A percentile compares a stretch with the other conserved stretches of the same genome.
phyloP scores from a whole-genome alignment of 1,140 invertebrate genomes.

The Heliothis virescens region DNA sequence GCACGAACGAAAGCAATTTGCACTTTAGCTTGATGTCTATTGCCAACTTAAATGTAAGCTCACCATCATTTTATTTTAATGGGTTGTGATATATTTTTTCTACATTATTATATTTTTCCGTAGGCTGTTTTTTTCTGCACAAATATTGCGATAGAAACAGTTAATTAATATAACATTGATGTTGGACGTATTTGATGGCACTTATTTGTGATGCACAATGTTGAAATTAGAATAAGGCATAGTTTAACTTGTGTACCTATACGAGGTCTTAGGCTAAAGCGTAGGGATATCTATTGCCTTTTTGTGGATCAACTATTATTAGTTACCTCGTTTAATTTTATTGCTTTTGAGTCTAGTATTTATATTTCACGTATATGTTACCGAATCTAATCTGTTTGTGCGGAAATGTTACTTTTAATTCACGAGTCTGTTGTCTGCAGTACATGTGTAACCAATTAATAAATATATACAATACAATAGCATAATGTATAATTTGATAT shows the following conservation, averaged over 20 bases:
- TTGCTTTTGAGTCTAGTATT: background rate
- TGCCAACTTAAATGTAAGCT: background rate
- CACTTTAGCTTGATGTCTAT: slow-evolving; percentile 3
- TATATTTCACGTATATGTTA: background rate
- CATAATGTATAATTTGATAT: slow-evolving; percentile 39
- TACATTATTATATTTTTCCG: background rate
- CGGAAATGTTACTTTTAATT: background rate
- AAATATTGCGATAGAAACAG: slow-evolving; percentile 1
- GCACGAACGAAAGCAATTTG: slow-evolving; percentile 6
- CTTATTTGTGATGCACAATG: slow-evolving; percentile 57
- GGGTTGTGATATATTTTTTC: slow-evolving; percentile 18
- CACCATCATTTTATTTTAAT: slow-evolving; percentile 10
- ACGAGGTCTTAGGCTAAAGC: slow-evolving; percentile 21
- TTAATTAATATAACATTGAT: background rate
- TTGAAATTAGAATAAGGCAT: slow-evolving; percentile 28
- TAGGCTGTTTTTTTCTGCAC: slow-evolving; percentile 26
- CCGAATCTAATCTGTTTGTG: background rate
- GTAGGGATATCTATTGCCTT: slow-evolving; percentile 26
- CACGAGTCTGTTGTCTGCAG: slow-evolving; percentile 7
- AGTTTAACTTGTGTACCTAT: slow-evolving; percentile 18
- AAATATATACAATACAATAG: slow-evolving; percentile 31
- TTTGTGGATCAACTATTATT: slow-evolving; percentile 24
- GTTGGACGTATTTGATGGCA: slow-evolving; percentile 32
- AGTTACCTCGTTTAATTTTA: slow-evolving; percentile 1
- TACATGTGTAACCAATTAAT: slow-evolving; percentile 21